Evolutionary conservation across 2,113 vertebrate genomes (phyloP).

Genomic region (Gobius niger): DNA sequence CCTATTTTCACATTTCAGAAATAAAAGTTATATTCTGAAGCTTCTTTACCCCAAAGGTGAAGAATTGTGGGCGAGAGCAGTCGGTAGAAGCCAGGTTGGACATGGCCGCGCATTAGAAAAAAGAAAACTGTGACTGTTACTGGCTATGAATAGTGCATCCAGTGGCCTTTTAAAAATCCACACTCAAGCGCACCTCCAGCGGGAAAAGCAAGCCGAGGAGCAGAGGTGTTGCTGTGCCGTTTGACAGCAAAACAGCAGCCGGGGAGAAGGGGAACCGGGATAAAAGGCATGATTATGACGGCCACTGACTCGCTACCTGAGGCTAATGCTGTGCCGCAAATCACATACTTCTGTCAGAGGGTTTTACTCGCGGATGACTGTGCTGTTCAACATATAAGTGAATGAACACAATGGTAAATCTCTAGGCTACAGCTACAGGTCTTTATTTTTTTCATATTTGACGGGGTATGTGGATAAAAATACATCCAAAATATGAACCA

Average conservation of each 20-base stretch:
- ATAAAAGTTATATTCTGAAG: constrained; percentile 24
- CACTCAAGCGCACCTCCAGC: constrained; percentile 59
- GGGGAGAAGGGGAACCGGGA: constrained; percentile 66
- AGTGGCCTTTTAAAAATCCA: constrained; percentile 71
- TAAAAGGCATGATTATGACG: constrained; percentile 63
- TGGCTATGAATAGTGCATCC: constrained; percentile 71
- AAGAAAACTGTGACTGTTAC: constrained; percentile 51
- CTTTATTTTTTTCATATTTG: too few relatives aligned
- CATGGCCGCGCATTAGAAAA: constrained; percentile 43
- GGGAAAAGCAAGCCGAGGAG: constrained; percentile 42
- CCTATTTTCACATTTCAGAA: constrained; percentile 29
- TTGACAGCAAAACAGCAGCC: constrained; percentile 61
- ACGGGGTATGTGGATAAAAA: too few relatives aligned
- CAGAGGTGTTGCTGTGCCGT: constrained; percentile 55
- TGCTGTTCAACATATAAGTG: too few relatives aligned
- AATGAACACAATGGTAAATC: too few relatives aligned
- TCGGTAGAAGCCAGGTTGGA: constrained; percentile 31
- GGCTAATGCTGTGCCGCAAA: constrained; percentile 27
- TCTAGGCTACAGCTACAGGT: too few relatives aligned
- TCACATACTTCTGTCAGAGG: constrained; percentile 3
- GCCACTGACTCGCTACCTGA: constrained; percentile 63
- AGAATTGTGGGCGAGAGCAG: constrained; percentile 43
- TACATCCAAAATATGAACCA: too few relatives aligned
- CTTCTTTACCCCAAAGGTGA: constrained; percentile 25
- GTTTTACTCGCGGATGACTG: neutral